Evolutionary conservation across 2,113 vertebrate genomes (phyloP), one percentile per base, ranked within the genome.

Genomic region (Rhegmatorhina hoffmannsi): DNA sequence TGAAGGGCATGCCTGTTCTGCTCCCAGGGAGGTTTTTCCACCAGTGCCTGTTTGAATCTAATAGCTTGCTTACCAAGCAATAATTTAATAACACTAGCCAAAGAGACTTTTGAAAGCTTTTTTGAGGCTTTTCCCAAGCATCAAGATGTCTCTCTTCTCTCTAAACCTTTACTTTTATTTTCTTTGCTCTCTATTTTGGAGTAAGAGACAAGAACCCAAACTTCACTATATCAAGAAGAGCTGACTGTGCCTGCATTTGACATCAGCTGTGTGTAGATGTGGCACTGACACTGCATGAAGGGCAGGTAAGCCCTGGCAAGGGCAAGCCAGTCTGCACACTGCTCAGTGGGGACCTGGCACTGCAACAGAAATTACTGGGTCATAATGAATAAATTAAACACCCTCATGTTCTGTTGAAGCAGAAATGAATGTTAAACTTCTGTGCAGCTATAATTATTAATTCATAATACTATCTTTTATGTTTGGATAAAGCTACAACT

Each of bases 301-400:
- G 12, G 58, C 5, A 23, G 31, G 19, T 43, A 25, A n/a, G n/a
- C 43, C 14, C 47, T 33, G 68, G 36, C 9, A 55, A 23, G 17
- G 25, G 10, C 25, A 64, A 19, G 43, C 29, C 43, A 25, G 20
- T 18, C n/a, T 0, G 0, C 8, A 25, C 5, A 10, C n/a, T 2
- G 5, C 55, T 40, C 56, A 53, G 16, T 67, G 67, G 50, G 62
- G 59, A 68, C 68, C 77, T 17, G 38, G 31, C 44, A 29, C 55
- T 49, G 70, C 1, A 38, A 43, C 40, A 20, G 9, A 62, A 38
- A 79, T 38, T 63, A 63, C 31, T 53, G 47, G 26, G 24, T 13
- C 8, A 4, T 14, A 63, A 50, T 43, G 52, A 53, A 67, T 9
- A 76, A 28, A 59, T 29, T 68, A n/a, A 90, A 49, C 2, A 81